These are phyloP conservation scores for Palaemon carinicauda DNA, from an alignment of 1,140 invertebrate species.

Conservation along the genomic window DNA sequence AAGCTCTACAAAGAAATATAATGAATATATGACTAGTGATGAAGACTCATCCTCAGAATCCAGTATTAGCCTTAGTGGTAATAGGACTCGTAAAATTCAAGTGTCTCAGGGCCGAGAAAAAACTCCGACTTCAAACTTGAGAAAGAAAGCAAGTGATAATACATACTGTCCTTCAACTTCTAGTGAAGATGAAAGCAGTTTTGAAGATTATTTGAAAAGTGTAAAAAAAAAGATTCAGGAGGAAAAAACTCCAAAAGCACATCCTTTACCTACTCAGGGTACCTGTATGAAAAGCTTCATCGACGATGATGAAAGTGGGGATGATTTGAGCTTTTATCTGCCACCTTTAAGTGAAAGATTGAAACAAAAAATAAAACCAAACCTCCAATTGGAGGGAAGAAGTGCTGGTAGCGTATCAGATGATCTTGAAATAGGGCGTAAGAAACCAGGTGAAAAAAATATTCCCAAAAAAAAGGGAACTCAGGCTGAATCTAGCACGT, in stretches of 20 bases:
- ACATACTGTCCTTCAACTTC: neutral
- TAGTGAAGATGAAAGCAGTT: slow-evolving; percentile 23
- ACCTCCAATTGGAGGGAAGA: neutral
- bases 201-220: slow-evolving; percentile 33
- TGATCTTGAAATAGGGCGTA: neutral
- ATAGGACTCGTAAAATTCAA: neutral
- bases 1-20: neutral
- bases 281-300: slow-evolving; percentile 25
- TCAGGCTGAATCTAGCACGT: neutral
- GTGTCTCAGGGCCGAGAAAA: neutral
- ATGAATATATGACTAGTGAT: neutral
- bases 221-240: neutral
- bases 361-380: neutral
- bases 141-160: neutral
- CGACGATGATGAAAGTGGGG: slow-evolving; percentile 32
- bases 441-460: neutral
- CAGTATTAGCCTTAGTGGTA: too few species aligned
- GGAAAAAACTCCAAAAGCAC: neutral
- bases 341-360: neutral
- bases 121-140: neutral
- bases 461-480: neutral
- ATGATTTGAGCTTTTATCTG: slow-evolving; percentile 32
- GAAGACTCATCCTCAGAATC: neutral
- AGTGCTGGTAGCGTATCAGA: slow-evolving; percentile 5
- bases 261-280: neutral